Evolutionary conservation across 2,888 invertebrate genomes (phyloP).

Genomic region (Nezara viridula): DNA sequence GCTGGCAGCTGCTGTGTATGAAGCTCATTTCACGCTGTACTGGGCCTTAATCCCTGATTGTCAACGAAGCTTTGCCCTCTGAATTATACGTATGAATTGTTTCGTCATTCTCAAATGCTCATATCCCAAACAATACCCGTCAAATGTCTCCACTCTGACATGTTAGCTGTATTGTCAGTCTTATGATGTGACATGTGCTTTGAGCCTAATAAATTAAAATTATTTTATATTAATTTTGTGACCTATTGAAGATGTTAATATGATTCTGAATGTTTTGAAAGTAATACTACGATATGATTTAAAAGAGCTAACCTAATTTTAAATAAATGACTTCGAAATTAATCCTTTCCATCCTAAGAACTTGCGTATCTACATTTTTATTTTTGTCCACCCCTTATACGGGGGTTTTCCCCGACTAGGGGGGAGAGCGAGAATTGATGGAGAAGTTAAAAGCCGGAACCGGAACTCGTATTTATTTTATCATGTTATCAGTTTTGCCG

Average conservation of each 20-base stretch:
- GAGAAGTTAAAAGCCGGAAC: no score
- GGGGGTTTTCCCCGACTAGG: no score
- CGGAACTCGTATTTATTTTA: no score
- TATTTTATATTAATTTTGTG: background rate
- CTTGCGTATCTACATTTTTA: no score
- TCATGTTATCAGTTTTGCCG: no score
- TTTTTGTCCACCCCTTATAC: no score
- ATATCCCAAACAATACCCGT: constrained; percentile 29
- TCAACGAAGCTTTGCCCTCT: constrained; percentile 41
- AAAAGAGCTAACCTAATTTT: no score
- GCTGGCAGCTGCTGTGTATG: constrained; percentile 39
- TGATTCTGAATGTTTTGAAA: no score
- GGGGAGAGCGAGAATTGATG: no score
- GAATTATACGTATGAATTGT: constrained; percentile 35
- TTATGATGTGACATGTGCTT: background rate
- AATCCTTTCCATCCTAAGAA: no score
- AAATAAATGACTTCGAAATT: no score
- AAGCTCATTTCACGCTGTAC: constrained; percentile 44
- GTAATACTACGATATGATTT: no score
- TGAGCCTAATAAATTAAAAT: background rate
- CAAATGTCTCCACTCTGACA: background rate
- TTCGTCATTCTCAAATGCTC: constrained; percentile 21
- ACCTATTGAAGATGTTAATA: background rate
- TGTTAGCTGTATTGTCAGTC: constrained; percentile 7
- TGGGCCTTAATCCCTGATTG: constrained; percentile 41